phyloP scores from a whole-genome alignment of 2,888 invertebrate species.

The Apodemia hepburni region DNA sequence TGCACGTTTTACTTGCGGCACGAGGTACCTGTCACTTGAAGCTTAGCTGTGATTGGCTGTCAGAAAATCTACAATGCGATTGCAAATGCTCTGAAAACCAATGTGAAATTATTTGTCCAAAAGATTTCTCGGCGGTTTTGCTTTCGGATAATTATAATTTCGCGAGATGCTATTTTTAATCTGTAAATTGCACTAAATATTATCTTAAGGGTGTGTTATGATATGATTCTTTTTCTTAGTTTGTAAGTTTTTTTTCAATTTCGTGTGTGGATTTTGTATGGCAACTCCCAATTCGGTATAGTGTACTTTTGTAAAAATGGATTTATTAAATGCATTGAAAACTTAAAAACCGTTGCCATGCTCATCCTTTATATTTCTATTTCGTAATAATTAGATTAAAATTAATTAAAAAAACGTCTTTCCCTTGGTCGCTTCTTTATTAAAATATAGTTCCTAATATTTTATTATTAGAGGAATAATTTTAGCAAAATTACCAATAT shows the following conservation, averaged over 20 bases:
- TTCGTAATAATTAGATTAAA: constrained; percentile 32
- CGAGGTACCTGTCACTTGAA: constrained; percentile 2
- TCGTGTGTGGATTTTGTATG: constrained; percentile 37
- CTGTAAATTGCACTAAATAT: constrained; percentile 49
- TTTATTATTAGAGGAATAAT: constrained; percentile 35
- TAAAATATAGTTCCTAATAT: constrained; percentile 60
- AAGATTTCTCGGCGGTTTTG: constrained; percentile 21
- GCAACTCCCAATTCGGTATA: constrained; percentile 17
- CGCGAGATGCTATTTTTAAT: constrained; percentile 34
- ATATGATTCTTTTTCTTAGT: constrained; percentile 57
- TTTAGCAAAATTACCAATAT: constrained; percentile 11
- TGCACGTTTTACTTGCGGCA: background rate
- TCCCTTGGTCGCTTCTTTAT: constrained; percentile 59
- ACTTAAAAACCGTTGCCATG: constrained; percentile 22
- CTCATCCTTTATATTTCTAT: constrained; percentile 31
- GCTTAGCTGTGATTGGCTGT: constrained; percentile 1
- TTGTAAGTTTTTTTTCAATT: constrained; percentile 61
- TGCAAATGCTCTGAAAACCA: background rate
- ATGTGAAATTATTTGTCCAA: constrained; percentile 12
- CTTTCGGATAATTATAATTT: constrained; percentile 34
- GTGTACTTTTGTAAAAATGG: background rate
- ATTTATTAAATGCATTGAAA: constrained; percentile 14
- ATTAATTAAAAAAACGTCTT: constrained; percentile 38
- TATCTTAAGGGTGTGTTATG: constrained; percentile 49
- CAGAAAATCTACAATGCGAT: background rate